Base-by-base conservation (phyloP, 1,140 invertebrate species). In the Dryas iulia region DNA sequence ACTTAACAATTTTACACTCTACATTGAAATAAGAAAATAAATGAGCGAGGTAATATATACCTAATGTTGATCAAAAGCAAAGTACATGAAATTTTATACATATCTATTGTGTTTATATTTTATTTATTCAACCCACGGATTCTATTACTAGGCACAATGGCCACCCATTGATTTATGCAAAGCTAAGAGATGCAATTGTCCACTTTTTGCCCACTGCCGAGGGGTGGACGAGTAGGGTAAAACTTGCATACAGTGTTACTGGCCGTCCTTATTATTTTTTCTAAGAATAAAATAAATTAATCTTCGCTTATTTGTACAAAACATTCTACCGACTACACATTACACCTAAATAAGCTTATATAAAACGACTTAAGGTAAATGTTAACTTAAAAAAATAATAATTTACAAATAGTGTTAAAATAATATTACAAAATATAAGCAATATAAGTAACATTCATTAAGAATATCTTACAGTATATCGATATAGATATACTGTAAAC, bases 151-250 rank as follows among this genome's bases (percentile, higher is more conserved):
- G 57, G 76, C 69, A 81, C 77, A 82, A 84, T 83, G 65, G 74
- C 62, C 61, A 59, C 64, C 76, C 77, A 83, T 86, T 85, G 82
- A 88, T 86, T 76, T 86, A 86, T 84, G 84, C 84, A 89, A 82
- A 85, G 78, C 73, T 78, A 78, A 68, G 69, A 67, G 65, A 78
- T 86, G 84, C 86, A 87, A 84, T 86, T 82, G 83, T 84, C 84
- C 85, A 81, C 79, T 84, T 87, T 87, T 82, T 86, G 84, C 76
- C 74, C 72, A 70, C 63, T 68, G 73, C 71, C 73, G 74, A 71
- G 80, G 70, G 75, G 79, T 79, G 68, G 72, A 68, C 66, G 61
- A 28, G 65, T 28, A 25, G 53, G 30, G 59, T 62, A 39, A 25
- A 66, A 59, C 23, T 57, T 28, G 21, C 24, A 57, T 30, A 66